These are phyloP conservation scores for Daptonema setosum DNA, from an alignment of 2,888 invertebrate species.

Conservation along the genomic window DNA sequence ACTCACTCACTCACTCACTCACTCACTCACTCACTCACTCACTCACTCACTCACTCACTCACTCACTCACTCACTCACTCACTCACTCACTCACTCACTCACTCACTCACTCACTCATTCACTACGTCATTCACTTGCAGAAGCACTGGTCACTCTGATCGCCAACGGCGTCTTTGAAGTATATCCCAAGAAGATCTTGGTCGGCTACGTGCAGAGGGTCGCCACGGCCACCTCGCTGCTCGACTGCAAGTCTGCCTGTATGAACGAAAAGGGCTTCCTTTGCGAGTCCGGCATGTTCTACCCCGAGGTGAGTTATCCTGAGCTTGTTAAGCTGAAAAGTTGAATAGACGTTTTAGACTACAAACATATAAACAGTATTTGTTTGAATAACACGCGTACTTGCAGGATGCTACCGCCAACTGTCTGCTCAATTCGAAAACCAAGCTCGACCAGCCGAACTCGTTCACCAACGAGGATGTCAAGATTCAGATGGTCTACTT, in stretches of 20 bases:
- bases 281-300: constrained; percentile 15
- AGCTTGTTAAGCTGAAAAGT: too few relatives aligned
- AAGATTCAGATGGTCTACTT: constrained; percentile 12
- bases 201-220: constrained; percentile 16
- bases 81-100: too few relatives aligned
- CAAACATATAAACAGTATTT: too few relatives aligned
- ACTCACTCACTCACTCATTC: too few relatives aligned
- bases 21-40: too few relatives aligned
- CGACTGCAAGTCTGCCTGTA: constrained; percentile 12
- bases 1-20: too few relatives aligned
- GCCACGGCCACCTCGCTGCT: constrained; percentile 11
- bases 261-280: constrained; percentile 10
- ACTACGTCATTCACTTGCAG: too few relatives aligned
- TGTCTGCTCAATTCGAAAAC: constrained; percentile 14
- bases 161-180: constrained; percentile 11
- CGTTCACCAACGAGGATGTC: constrained; percentile 13
- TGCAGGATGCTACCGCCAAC: constrained; percentile 6
- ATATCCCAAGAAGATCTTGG: constrained; percentile 12
- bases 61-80: too few relatives aligned
- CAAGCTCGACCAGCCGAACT: constrained; percentile 10
- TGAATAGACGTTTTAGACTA: too few relatives aligned
- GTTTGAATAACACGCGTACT: too few relatives aligned
- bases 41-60: too few relatives aligned
- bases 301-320: constrained; percentile 12
- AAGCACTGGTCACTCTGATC: too few relatives aligned